A percentile compares a stretch with the other conserved stretches of the same genome.
Conservation (phyloP, 2,888 invertebrate genomes). For the Melitaea athalia region DNA sequence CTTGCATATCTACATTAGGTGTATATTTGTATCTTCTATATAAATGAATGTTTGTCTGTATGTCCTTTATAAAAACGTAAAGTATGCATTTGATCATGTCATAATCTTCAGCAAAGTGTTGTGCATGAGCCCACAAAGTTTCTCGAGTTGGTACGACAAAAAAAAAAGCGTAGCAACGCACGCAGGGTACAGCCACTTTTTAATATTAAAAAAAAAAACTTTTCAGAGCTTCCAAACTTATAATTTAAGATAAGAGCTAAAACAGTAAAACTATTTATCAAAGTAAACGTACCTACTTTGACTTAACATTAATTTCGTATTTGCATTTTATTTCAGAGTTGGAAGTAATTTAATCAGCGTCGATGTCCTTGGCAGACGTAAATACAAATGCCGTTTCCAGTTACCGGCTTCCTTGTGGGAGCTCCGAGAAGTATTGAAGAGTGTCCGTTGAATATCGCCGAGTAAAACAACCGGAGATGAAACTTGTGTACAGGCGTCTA, state of each 20-base stretch:
- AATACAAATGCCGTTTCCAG: conserved; percentile 35
- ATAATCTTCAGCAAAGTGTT: no score
- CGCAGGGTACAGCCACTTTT: no score
- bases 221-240: no score
- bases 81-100: no score
- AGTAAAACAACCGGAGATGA: conserved; percentile 40
- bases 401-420: conserved; percentile 33
- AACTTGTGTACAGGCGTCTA: conserved; percentile 33
- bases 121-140: no score
- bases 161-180: no score
- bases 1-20: not conserved
- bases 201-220: no score
- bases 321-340: conserved; percentile 10
- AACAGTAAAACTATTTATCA: conserved; percentile 1
- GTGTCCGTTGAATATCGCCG: conserved; percentile 51
- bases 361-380: conserved; percentile 18
- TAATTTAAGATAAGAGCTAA: not conserved
- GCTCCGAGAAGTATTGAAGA: conserved; percentile 50
- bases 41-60: no score
- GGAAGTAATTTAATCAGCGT: conserved; percentile 22
- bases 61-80: no score
- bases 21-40: not conserved
- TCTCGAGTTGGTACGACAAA: no score
- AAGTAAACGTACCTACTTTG: conserved; percentile 1
- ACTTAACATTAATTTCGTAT: conserved; percentile 7